Evolutionary conservation across 2,113 vertebrate species (phyloP), one percentile per base, ranked within the genome.

Genomic region (Vidua chalybeata): DNA sequence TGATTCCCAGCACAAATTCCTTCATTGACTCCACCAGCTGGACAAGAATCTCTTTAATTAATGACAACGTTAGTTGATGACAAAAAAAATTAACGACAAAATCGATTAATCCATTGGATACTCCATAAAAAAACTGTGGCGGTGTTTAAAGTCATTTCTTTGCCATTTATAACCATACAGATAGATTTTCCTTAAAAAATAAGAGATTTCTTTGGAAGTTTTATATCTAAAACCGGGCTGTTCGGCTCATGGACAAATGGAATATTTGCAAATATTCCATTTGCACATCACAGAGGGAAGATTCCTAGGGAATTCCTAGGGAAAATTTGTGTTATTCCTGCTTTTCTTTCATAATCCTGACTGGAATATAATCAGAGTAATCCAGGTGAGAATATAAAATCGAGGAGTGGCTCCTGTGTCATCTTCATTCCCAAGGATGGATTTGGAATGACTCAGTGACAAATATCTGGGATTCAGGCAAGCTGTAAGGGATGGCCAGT

Each of bases 1-100:
- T 51, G 91, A 96, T 94, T 76, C 26, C 62, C n/a, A 41, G 71
- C 66, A 28, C 35, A 76, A 91, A 89, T 79, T 82, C 69, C 75
- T 83, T 61, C 46, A 79, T 20, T 39, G 89, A 75, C 87, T 91
- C 48, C 35, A 17, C 4, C 11, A 75, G 45, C 33, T 35, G 59
- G 64, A 35, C 56, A 64, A 85, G 69, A 68, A 46, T 21, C 37
- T 41, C 77, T 75, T 31, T 82, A 95, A 84, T 93, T 96, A 89
- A 90, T 15, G 63, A 43, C 46, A 84, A 33, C 3, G 0, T 55
- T 39, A 46, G 26, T 21, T 54, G 37, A 33, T 10, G 41, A 39
- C 58, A 26, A 39, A 72, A 72, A 72, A 37, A 54, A 45, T 46
- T 63, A 46, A 73, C 5, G 22, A 3, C 13, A 4, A 45, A 63